phyloP scores from a whole-genome alignment of 2,797 vertebrate genomes.

The Amblyopsis hoosieri region DNA sequence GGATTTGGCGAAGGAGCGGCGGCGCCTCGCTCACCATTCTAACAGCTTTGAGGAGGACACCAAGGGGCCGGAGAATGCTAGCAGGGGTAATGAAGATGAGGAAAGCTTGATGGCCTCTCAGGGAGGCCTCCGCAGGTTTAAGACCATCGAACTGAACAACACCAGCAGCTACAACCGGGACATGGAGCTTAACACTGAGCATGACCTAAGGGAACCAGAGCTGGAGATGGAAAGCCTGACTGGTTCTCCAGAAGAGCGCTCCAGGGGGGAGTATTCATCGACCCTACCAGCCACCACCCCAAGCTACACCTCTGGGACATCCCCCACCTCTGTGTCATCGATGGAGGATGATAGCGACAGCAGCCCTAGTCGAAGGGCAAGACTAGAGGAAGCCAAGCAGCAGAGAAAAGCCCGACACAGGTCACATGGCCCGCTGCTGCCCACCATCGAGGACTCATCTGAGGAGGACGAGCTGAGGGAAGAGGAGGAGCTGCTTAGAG shows the following conservation, averaged over 20 bases:
- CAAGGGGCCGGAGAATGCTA: slow-evolving; percentile 77
- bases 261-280: slow-evolving; percentile 96
- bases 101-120: slow-evolving; percentile 85
- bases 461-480: slow-evolving; percentile 98
- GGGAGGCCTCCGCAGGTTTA: slow-evolving; percentile 94
- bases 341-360: slow-evolving; percentile 99
- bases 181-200: slow-evolving; percentile 87
- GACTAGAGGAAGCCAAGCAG: slow-evolving; percentile 96
- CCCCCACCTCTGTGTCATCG: slow-evolving; percentile 96
- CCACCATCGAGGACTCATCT: slow-evolving; percentile 98
- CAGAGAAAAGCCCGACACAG: slow-evolving; percentile 97
- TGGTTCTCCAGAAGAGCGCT: slow-evolving; percentile 95
- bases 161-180: slow-evolving; percentile 90
- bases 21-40: slow-evolving; percentile 86
- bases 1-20: slow-evolving; percentile 87
- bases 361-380: slow-evolving; percentile 95
- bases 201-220: slow-evolving; percentile 91
- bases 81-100: slow-evolving; percentile 74
- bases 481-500: slow-evolving; percentile 95
- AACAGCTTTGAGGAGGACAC: slow-evolving; percentile 88
- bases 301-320: slow-evolving; percentile 97
- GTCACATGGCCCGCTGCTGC: slow-evolving; percentile 93
- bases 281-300: slow-evolving; percentile 95
- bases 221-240: slow-evolving; percentile 99
- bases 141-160: slow-evolving; percentile 98